Evolutionary conservation across 1,140 invertebrate species (phyloP), one percentile per base, ranked within the genome.

Genomic region (Heliconius congener): DNA sequence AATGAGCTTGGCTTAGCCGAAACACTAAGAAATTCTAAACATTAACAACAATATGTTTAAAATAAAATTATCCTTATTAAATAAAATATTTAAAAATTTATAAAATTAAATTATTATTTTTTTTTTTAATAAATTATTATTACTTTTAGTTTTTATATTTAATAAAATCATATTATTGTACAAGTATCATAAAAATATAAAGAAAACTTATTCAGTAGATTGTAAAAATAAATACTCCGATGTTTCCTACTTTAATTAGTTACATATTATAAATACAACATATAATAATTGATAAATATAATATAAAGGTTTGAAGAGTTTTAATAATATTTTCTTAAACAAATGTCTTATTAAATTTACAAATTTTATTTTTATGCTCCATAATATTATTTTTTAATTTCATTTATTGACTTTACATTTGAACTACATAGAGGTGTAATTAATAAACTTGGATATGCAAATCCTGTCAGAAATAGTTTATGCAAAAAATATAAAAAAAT

Each of bases 1-100:
- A 74, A 76, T 75, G 80, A 86, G 84, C 83, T 81, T 84, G 73
- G 81, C 85, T 86, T 83, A 77, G 76, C 78, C 78, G 76, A 71
- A 82, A 77, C 76, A 66, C 57, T 82, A 77, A 71, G 60, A 70
- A 75, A 50, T 46, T 74, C 76, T 74, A 71, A 81, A 80, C 60
- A 71, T 77, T 66, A 74, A 81, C 37, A 80, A 81, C 73, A 81
- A 81, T 77, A 81, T 30, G 23, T 27, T 66, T 13, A 27, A 57
- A 66, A 66, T 66, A 66, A 66, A 66, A 57, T 57, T n/a, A 3
- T 57, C 1, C 8, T 57, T 23, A n/a, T n/a, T 9, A 57, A 57
- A 57, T n/a, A 23, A n/a, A 57, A 66, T 66, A 66, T 66, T 27
- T 30, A 66, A 27, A 66, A 60, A 3, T 3, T 23, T 13, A 30